phyloP scores from a whole-genome alignment of 2,113 vertebrate genomes.

The Phalacrocorax carbo region DNA sequence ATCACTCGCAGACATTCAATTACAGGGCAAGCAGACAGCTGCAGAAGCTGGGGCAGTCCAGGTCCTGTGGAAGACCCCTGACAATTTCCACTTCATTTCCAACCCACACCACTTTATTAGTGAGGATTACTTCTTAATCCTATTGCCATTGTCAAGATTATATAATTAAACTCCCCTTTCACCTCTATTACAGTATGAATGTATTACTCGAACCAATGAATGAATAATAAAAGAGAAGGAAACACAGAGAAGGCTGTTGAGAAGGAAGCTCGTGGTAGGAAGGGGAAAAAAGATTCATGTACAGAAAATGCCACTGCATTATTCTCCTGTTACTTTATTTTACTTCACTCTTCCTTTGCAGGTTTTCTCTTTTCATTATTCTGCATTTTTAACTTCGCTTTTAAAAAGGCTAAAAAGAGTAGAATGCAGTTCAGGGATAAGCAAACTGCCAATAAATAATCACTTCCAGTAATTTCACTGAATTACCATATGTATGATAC shows the following conservation, averaged over 20 bases:
- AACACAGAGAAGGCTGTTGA: constrained; percentile 5
- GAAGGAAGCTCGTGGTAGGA: not conserved
- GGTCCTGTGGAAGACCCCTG: constrained; percentile 76
- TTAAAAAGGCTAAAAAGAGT: not conserved
- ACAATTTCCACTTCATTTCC: constrained; percentile 85
- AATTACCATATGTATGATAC: not conserved
- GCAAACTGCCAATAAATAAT: not conserved
- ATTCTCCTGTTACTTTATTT: constrained; percentile 2
- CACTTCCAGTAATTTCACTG: not conserved
- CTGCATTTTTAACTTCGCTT: not conserved
- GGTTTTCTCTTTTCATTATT: not conserved
- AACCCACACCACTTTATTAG: constrained; percentile 86
- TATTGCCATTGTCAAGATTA: constrained; percentile 86
- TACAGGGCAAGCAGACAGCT: constrained; percentile 87
- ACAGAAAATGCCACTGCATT: not conserved
- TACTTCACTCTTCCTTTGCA: not conserved
- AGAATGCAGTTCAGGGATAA: not conserved
- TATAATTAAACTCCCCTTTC: constrained; percentile 87
- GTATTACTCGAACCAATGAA: constrained; percentile 70
- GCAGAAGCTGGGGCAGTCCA: constrained; percentile 76
- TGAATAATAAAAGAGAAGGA: constrained; percentile 62
- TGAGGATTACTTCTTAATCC: constrained; percentile 89
- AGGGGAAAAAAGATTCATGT: not conserved
- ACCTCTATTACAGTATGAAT: constrained; percentile 82
- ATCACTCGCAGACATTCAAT: constrained; percentile 91